Evolutionary conservation across 2,888 invertebrate species (phyloP).

Genomic region (Chirona hameri): DNA sequence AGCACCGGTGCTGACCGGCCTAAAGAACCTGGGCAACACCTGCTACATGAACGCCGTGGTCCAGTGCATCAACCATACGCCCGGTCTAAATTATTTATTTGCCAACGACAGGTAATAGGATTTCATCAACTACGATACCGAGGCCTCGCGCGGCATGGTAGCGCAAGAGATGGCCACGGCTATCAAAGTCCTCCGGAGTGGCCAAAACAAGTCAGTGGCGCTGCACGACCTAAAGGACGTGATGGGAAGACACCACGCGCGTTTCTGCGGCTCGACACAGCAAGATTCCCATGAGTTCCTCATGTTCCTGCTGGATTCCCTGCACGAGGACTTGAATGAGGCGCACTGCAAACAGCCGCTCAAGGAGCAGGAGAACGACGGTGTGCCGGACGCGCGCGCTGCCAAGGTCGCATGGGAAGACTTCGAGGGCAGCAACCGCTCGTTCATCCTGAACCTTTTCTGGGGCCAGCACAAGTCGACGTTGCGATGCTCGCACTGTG

Average conservation of each 20-base stretch:
- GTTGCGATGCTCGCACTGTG: slow-evolving; percentile 69
- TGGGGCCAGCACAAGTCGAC: slow-evolving; percentile 82
- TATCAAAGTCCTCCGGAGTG: slow-evolving; percentile 75
- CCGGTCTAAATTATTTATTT: slow-evolving; percentile 67
- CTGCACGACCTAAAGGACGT: slow-evolving; percentile 66
- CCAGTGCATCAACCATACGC: slow-evolving; percentile 66
- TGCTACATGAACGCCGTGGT: slow-evolving; percentile 92
- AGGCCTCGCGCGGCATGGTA: slow-evolving; percentile 62
- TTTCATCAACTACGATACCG: slow-evolving; percentile 35
- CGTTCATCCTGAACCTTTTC: slow-evolving; percentile 71
- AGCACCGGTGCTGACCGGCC: slow-evolving; percentile 61
- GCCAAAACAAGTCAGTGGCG: slow-evolving; percentile 60
- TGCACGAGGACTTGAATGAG: slow-evolving; percentile 77
- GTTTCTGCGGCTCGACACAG: slow-evolving; percentile 62
- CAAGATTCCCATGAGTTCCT: slow-evolving; percentile 91
- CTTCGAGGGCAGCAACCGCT: slow-evolving; percentile 65
- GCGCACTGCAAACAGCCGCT: slow-evolving; percentile 45
- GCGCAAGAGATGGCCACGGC: slow-evolving; percentile 78
- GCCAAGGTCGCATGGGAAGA: slow-evolving; percentile 65
- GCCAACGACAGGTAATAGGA: slow-evolving; percentile 61
- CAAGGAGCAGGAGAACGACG: slow-evolving; percentile 42
- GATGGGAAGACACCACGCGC: slow-evolving; percentile 71
- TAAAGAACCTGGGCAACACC: slow-evolving; percentile 90
- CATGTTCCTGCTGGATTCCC: slow-evolving; percentile 79
- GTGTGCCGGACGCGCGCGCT: slow-evolving; percentile 43